Conservation (phyloP, 1,140 invertebrate genomes). For the Colletes gigas region DNA sequence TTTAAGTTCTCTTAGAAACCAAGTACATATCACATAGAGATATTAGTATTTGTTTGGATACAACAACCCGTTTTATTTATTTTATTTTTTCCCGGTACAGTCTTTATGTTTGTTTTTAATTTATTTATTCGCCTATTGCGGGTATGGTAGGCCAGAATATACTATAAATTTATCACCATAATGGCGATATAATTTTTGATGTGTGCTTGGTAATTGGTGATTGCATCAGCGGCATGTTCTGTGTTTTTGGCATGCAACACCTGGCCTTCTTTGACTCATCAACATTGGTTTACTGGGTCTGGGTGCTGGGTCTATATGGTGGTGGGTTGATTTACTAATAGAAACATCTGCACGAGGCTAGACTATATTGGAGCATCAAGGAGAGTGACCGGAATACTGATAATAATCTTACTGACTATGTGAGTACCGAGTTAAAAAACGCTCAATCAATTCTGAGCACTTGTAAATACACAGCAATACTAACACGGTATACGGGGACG, state of each 20-base stretch:
- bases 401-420: constrained; percentile 75
- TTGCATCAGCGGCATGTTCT: constrained; percentile 80
- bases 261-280: constrained; percentile 72
- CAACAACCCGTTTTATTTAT: background rate
- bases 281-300: constrained; percentile 73
- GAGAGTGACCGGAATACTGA: constrained; percentile 76
- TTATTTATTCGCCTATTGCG: background rate
- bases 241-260: constrained; percentile 77
- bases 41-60: constrained; percentile 29
- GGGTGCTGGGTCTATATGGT: constrained; percentile 76
- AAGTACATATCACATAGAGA: constrained; percentile 64
- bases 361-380: constrained; percentile 83
- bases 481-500: constrained; percentile 11
- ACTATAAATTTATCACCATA: constrained; percentile 22
- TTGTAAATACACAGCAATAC: constrained; percentile 45
- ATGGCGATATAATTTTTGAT: constrained; percentile 63
- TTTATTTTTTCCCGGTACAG: background rate
- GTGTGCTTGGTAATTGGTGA: constrained; percentile 78
- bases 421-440: constrained; percentile 70
- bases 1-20: constrained; percentile 57
- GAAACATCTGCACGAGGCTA: constrained; percentile 85
- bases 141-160: constrained; percentile 13
- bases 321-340: constrained; percentile 82
- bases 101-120: constrained; percentile 17
- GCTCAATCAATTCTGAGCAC: constrained; percentile 37